Conservation (phyloP, 2,888 invertebrate genomes). For the Drosophila mercatorum region DNA sequence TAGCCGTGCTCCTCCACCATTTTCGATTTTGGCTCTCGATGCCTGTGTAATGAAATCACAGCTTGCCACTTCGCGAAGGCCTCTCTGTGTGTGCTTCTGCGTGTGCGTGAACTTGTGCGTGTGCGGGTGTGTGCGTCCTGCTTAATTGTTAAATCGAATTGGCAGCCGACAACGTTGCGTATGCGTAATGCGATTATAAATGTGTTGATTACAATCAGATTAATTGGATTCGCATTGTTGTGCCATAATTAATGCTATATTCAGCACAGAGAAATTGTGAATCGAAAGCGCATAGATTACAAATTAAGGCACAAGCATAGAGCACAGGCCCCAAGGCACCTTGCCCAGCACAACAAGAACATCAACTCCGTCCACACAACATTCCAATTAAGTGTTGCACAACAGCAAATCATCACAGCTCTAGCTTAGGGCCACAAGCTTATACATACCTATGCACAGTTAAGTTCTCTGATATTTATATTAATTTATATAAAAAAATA, state of each 20-base stretch:
- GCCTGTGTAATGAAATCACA: constrained; percentile 55
- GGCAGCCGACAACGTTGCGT: constrained; percentile 44
- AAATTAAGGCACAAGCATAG: not conserved
- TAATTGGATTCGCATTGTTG: constrained; percentile 59
- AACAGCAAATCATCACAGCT: not conserved
- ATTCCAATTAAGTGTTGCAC: not conserved
- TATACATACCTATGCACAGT: too few species aligned
- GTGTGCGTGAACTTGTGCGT: not conserved
- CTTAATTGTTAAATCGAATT: constrained; percentile 65
- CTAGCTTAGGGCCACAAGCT: too few species aligned
- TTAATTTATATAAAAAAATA: too few species aligned
- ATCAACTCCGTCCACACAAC: not conserved
- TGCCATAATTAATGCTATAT: constrained; percentile 25
- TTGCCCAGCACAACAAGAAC: not conserved
- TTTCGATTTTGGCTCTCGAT: constrained; percentile 19
- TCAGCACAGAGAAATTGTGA: not conserved
- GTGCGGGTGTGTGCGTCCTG: constrained; percentile 7
- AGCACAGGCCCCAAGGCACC: not conserved
- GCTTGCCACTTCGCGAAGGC: constrained; percentile 29
- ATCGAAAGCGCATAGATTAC: not conserved
- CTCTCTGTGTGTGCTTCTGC: not conserved
- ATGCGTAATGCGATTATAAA: constrained; percentile 70
- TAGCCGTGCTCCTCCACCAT: constrained; percentile 9
- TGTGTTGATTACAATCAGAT: constrained; percentile 57
- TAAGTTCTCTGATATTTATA: too few species aligned